These are phyloP conservation scores for Chironomus riparius DNA, from an alignment of 2,888 invertebrate genomes.

Conservation along the genomic window DNA sequence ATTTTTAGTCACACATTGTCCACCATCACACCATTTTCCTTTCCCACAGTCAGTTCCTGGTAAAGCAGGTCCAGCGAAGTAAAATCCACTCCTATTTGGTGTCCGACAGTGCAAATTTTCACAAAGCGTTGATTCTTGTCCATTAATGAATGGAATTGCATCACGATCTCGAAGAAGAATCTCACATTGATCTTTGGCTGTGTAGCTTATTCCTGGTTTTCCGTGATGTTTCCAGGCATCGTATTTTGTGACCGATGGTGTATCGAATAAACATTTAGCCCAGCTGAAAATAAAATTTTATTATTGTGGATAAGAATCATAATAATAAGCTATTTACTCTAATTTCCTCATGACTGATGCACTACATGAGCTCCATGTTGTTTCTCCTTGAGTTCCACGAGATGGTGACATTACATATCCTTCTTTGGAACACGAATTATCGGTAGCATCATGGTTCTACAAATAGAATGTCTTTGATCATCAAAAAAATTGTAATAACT, in stretches of 20 bases:
- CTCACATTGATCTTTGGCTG: conserved; percentile 67
- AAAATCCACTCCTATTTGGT: conserved; percentile 63
- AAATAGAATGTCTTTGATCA: conserved; percentile 28
- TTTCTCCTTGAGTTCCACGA: conserved; percentile 66
- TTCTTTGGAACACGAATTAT: conserved; percentile 63
- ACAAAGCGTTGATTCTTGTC: conserved; percentile 46
- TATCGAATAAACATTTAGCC: conserved; percentile 58
- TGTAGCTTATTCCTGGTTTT: conserved; percentile 60
- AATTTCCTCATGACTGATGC: conserved; percentile 54
- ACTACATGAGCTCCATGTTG: conserved; percentile 68
- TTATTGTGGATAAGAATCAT: background rate
- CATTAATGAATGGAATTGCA: conserved; percentile 39
- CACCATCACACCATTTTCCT: conserved; percentile 58
- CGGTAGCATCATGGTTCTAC: conserved; percentile 63
- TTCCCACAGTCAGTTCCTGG: conserved; percentile 67
- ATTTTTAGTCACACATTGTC: conserved; percentile 47
- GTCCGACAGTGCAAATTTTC: conserved; percentile 61
- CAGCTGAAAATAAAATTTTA: conserved; percentile 40
- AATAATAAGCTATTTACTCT: conserved; percentile 41
- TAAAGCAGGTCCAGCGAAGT: conserved; percentile 71
- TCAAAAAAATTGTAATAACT: conserved; percentile 3
- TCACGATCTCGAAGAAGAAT: conserved; percentile 43
- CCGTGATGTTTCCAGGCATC: conserved; percentile 55
- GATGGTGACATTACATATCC: conserved; percentile 78
- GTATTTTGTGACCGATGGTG: conserved; percentile 45